Base-by-base conservation (phyloP, 2,113 vertebrate genomes). In the Columba janthina region DNA sequence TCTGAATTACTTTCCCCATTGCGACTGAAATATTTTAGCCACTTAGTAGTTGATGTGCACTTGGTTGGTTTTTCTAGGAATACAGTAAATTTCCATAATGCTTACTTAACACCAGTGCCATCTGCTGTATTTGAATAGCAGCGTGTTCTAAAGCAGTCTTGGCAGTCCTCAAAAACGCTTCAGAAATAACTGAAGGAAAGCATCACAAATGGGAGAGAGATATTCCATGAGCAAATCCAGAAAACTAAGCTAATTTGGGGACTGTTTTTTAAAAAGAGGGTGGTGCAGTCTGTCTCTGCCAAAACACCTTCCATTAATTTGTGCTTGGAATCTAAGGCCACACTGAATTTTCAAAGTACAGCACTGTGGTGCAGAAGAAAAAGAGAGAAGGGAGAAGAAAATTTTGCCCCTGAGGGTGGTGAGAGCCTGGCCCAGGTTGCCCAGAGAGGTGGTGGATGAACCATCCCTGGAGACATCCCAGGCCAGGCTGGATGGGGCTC, bases 51-150 rank as follows among this genome's bases (percentile, higher is more conserved):
- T 93, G 92, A 71, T 93, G 88, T 26, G 84, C 78, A 53, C 85
- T 97, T 96, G 91, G 84, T 74, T 89, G 95, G 38, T 90, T 97
- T 97, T 95, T 93, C 90, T 86, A 97, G 93, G 94, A 96, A 90
- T 97, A 96, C 94, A 89, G 66, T 95, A 66, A 70, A 83, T 89
- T 97, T 95, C 94, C 90, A 51, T 94, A 87, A 69, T 83, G 92
- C 80, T 90, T 96, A 92, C 67, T 82, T 97, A 93, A 88, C 88
- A 42, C 61, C 87, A 93, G 91, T 96, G 97, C 97, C 98, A 96
- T 94, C 97, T 98, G 97, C 97, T 97, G 96, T 95, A 95, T 54
- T 64, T 93, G 57, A 88, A 62, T 42, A 90, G 85, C 89, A 93
- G 85, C 87, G 65, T 58, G 28, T 88, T 90, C 56, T 75, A 62